phyloP scores from a whole-genome alignment of 2,113 vertebrate genomes.

The Campylorhamphus procurvoides region DNA sequence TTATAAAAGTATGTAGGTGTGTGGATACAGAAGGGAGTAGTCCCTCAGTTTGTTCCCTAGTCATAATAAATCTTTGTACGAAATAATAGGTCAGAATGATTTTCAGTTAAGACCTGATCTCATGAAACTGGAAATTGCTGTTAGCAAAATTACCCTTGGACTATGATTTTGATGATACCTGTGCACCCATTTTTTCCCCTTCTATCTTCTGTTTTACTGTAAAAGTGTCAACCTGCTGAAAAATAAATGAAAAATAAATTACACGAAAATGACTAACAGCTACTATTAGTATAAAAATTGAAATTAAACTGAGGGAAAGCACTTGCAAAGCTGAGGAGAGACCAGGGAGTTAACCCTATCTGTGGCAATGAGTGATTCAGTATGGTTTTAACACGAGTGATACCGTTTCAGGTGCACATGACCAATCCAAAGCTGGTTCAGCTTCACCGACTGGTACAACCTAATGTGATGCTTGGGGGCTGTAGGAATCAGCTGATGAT shows the following conservation, averaged over 20 bases:
- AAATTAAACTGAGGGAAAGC: not conserved
- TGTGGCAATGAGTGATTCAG: not conserved
- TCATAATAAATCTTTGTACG: not conserved
- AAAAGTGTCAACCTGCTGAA: not conserved
- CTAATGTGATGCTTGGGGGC: not conserved
- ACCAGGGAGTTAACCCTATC: not conserved
- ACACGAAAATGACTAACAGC: not conserved
- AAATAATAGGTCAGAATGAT: not conserved
- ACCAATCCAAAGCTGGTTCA: not conserved
- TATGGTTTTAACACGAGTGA: not conserved
- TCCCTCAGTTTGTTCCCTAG: not conserved
- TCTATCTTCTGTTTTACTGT: not conserved
- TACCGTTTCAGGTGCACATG: not conserved
- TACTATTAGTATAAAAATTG: not conserved
- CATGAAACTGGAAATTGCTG: not conserved
- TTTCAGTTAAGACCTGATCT: not conserved
- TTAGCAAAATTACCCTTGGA: not conserved
- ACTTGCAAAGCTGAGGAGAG: not conserved
- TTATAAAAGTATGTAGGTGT: not conserved
- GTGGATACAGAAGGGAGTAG: not conserved
- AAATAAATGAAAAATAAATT: conserved; percentile 9
- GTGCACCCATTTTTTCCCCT: not conserved
- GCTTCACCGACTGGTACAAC: not conserved
- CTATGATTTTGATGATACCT: not conserved
- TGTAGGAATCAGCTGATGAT: not conserved